phyloP scores from a whole-genome alignment of 2,888 invertebrate species.

The Dicyrtomina minuta region DNA sequence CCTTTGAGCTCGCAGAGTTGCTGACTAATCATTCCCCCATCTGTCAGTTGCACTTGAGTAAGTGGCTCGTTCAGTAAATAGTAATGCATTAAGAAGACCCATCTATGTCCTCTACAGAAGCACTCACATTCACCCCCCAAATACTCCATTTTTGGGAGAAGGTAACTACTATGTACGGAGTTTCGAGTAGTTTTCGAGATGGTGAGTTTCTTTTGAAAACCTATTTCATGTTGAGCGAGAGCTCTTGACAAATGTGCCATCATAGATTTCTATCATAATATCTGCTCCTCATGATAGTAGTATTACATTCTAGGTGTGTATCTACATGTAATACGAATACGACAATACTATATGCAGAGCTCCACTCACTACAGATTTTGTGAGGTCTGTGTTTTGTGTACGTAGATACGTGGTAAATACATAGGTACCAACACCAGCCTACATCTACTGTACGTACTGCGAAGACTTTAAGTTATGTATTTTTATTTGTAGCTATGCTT shows the following conservation, averaged over 20 bases:
- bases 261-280: slow-evolving; percentile 1
- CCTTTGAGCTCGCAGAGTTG: not conserved
- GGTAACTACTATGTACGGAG: not conserved
- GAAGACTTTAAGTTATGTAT: too few relatives aligned
- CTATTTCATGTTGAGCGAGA: not conserved
- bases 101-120: slow-evolving; percentile 10
- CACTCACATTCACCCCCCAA: not conserved
- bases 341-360: too few relatives aligned
- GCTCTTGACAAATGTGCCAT: slow-evolving; percentile 11
- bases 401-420: too few relatives aligned
- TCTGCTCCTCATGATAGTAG: not conserved
- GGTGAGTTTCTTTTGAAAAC: not conserved
- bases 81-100: slow-evolving; percentile 9
- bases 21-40: slow-evolving; percentile 16
- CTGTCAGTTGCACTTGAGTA: slow-evolving; percentile 14
- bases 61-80: not conserved
- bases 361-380: too few relatives aligned
- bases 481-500: too few relatives aligned
- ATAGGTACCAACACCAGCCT: too few relatives aligned
- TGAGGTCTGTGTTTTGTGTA: too few relatives aligned
- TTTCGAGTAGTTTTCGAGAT: not conserved
- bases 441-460: too few relatives aligned
- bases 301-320: not conserved
- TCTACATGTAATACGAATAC: too few relatives aligned
- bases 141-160: too few relatives aligned